These are phyloP conservation scores for zebrafish (Danio rerio) DNA, from an alignment of 2,113 vertebrate species.

Conservation along the genomic window GRCz12tu NC_133182.1:37529001-37529500, in stretches of 20 bases:
- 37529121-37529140: conserved; percentile 49
- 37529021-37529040: conserved; percentile 25
- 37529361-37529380: conserved; percentile 70
- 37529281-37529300: conserved; percentile 45
- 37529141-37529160: conserved; percentile 62
- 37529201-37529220: conserved; percentile 60
- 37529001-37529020: conserved; percentile 32
- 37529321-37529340: conserved; percentile 45
- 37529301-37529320: conserved; percentile 53
- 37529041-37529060: conserved; percentile 10
- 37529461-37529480: conserved; percentile 1
- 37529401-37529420: conserved; percentile 62
- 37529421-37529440: conserved; percentile 51
- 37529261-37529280: conserved; percentile 43
- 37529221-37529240: conserved; percentile 56
- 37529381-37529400: conserved; percentile 47
- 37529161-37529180: conserved; percentile 64
- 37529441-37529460: too few species aligned
- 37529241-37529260: conserved; percentile 17
- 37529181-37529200: conserved; percentile 58
- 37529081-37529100: conserved; percentile 47
- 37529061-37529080: conserved; percentile 40
- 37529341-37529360: conserved; percentile 75
- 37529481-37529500: background rate
- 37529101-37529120: conserved; percentile 46